Base-by-base conservation (phyloP, 2,888 invertebrate genomes). In the Horisme vitalbata region DNA sequence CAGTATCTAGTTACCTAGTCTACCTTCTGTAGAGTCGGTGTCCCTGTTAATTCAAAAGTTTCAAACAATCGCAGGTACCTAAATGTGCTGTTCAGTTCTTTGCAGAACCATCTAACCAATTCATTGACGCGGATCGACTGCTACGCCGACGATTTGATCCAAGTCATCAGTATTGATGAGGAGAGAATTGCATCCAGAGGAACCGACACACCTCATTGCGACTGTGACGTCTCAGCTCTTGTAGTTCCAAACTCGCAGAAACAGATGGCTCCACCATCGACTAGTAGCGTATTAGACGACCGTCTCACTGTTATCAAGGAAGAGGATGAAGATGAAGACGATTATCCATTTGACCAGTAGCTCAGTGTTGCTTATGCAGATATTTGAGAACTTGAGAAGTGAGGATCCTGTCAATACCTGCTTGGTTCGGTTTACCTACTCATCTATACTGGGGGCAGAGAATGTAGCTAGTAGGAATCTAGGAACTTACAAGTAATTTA, bases 141-240 rank as follows among this genome's bases (percentile, higher is more conserved):
- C 41, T 72, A 61, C 20, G 67, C 70, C 0, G 73, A 74, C 21
- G 87, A 87, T 27, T 49, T 87, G 2, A 49, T 64, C 0, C 65
- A 69, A 31, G 70, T 86, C 1, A 56, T 84, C 20, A 46, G 52
- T n/a, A 50, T 86, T 12, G 88, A 88, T 39, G 70, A 79, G 49
- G 68, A 71, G 2, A 68, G 87, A 30, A 72, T 82, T 7, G 51
- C 43, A 1, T 55, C 58, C 7, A 67, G 87, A 45, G 59, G 68
- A 4, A 75, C 71, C 1, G 74, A 74, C 4, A 55, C 59, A 1
- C 36, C 48, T 0, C 49, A 48, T 1, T 50, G 53, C 4, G 52
- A 49, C 12, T 47, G 55, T 1, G 32, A 20, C 2, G 51, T 21
- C 9, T 9, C 43, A 1, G 34, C 30, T 0, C 34, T 47, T 4